These are phyloP conservation scores for Ochotona princeps DNA, from an alignment of 2,113 vertebrate species.

Conservation along the genomic window DNA sequence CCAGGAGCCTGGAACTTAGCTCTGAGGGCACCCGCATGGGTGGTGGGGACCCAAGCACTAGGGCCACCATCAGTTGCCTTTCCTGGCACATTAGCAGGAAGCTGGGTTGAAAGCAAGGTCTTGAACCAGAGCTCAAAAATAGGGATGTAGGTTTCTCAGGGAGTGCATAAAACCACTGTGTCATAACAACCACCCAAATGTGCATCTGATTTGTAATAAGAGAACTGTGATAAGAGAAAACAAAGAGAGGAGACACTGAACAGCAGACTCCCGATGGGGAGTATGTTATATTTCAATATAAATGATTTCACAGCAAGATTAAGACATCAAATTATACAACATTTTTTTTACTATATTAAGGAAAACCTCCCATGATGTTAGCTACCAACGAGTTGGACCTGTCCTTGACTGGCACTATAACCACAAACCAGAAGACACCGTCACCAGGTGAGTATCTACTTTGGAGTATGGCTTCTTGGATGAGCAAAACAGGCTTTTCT, in stretches of 20 bases:
- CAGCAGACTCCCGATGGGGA: not conserved
- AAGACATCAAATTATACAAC: not conserved
- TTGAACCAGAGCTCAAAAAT: too few relatives aligned
- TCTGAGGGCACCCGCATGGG: too few relatives aligned
- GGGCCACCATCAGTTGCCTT: too few relatives aligned
- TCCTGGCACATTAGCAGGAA: too few relatives aligned
- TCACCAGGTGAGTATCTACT: not conserved
- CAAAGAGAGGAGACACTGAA: not conserved
- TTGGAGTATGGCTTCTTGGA: not conserved
- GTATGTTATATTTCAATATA: not conserved
- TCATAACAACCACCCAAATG: too few relatives aligned
- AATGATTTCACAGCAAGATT: not conserved
- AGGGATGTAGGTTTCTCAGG: too few relatives aligned
- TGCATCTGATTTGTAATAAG: not conserved
- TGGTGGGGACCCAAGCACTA: too few relatives aligned
- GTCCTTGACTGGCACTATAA: not conserved
- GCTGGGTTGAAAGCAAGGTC: too few relatives aligned
- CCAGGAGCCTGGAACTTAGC: too few relatives aligned
- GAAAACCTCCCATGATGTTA: not conserved
- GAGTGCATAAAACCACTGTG: too few relatives aligned
- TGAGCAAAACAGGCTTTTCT: not conserved
- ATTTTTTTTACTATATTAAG: constrained; percentile 33
- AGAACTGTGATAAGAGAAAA: not conserved
- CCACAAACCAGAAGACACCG: not conserved
- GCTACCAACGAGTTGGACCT: not conserved